Evolutionary conservation across 2,113 vertebrate genomes (phyloP).

Genomic region (Vimba vimba): DNA sequence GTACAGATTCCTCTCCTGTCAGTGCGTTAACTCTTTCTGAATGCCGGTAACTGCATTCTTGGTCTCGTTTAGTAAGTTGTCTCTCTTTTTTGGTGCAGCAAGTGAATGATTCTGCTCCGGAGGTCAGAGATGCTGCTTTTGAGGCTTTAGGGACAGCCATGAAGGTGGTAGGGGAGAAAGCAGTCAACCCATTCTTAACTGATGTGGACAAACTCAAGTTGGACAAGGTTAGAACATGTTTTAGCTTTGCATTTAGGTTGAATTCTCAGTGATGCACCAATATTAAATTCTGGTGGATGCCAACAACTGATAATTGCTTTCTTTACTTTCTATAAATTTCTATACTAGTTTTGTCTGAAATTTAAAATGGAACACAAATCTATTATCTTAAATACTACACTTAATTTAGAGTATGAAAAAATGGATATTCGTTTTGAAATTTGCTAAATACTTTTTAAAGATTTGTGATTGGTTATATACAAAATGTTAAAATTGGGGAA

Average conservation of each 20-base stretch:
- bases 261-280: neutral
- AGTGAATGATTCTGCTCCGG: slow-evolving; percentile 94
- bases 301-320: too few species aligned
- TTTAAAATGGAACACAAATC: too few species aligned
- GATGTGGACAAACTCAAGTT: slow-evolving; percentile 98
- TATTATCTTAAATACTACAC: too few species aligned
- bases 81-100: slow-evolving; percentile 74
- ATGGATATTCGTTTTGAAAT: too few species aligned
- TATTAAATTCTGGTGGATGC: neutral
- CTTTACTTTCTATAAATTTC: too few species aligned
- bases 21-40: neutral
- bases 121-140: slow-evolving; percentile 96
- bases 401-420: too few species aligned
- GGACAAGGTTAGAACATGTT: slow-evolving; percentile 80
- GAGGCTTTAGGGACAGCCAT: slow-evolving; percentile 94
- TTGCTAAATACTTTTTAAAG: too few species aligned
- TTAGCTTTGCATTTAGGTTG: neutral
- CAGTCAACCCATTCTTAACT: slow-evolving; percentile 90
- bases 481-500: too few species aligned
- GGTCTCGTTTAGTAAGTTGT: neutral
- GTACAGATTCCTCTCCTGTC: slow-evolving; percentile 67
- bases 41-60: neutral
- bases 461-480: too few species aligned
- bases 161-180: slow-evolving; percentile 96
- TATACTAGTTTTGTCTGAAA: too few species aligned